Evolutionary conservation across 92 coral and sea anemone genomes (phyloP), one percentile per base, ranked within the genome.

Genomic region (Hydrozoanthus gracilis): DNA sequence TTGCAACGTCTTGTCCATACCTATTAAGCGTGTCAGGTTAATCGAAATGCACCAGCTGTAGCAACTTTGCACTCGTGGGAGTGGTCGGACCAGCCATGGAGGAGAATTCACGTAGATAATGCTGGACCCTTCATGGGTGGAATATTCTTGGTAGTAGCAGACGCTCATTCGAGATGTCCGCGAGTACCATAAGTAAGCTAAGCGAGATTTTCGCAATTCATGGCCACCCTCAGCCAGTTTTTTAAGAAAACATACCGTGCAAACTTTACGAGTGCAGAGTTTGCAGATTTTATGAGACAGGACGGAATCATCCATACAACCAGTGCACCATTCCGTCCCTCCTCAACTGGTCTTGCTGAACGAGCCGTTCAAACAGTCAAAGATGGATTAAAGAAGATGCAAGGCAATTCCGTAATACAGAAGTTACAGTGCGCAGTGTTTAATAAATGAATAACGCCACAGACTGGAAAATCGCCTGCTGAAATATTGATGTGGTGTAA

Each of bases 401-500:
- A 27, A 0, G 39, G 39, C 39, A 27, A 27, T 27, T 27, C 39
- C 39, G 39, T 27, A 27, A 27, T 2, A 27, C 39, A 27, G 39
- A 27, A 27, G 39, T 27, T 27, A 27, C 39, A 27, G 39, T 61
- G 68, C 68, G 17, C 68, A 61, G n/a, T n/a, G 39, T 27, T 27
- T 27, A 27, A 27, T 2, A 27, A 27, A 0, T 27, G 39, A 27
- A 27, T 27, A 27, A 27, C 39, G 39, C 39, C 39, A 27, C 39
- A 27, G 17, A 61, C 68, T 61, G 68, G 68, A 61, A 61, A 61
- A 61, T 61, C 68, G 68, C 68, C 68, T 61, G 68, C 68, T 61
- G 68, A 61, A 61, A 61, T 61, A 17, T 61, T 27, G 35, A 27
- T 27, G 35, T 27, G 35, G 35, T 27, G 35, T 27, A 27, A 27